Conservation (phyloP, 1,140 invertebrate genomes). For the Ceratoteleas bidentatus region DNA sequence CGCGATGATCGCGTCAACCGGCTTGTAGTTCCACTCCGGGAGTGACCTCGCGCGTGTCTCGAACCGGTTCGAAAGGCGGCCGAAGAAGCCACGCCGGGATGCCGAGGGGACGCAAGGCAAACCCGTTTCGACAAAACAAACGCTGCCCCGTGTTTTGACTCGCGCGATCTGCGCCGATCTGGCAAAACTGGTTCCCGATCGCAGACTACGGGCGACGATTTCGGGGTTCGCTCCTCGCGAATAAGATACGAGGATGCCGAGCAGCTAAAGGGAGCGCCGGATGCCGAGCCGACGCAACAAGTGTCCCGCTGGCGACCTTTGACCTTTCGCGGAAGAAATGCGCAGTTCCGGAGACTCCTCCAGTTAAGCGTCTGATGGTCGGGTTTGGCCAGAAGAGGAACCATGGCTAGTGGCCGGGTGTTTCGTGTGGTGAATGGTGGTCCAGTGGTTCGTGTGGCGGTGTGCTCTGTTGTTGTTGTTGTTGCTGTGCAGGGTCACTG, state of each 20-base stretch:
- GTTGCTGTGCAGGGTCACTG: conserved; percentile 68
- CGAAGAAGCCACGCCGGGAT: conserved; percentile 46
- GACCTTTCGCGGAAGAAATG: conserved; percentile 8
- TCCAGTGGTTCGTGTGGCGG: conserved; percentile 73
- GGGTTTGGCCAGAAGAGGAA: conserved; percentile 24
- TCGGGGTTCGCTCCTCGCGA: too few relatives aligned
- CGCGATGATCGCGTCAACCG: conserved; percentile 79
- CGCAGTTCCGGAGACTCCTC: not conserved
- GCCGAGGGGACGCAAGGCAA: conserved; percentile 24
- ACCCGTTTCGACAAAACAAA: conserved; percentile 33
- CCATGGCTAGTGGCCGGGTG: conserved; percentile 48
- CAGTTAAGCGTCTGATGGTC: conserved; percentile 35
- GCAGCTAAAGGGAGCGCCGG: not conserved
- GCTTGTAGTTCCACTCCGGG: conserved; percentile 69
- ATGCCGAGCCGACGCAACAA: conserved; percentile 33
- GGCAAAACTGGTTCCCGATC: not conserved
- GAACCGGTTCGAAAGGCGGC: conserved; percentile 61
- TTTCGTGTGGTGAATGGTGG: conserved; percentile 67
- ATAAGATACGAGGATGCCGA: not conserved
- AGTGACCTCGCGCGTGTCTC: conserved; percentile 68
- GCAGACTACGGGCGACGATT: too few relatives aligned
- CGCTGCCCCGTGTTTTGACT: not conserved
- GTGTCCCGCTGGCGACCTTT: conserved; percentile 15
- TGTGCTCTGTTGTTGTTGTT: conserved; percentile 68
- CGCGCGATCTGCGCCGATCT: not conserved